Conservation (phyloP, 2,888 invertebrate genomes). For the Mythimna albipuncta region DNA sequence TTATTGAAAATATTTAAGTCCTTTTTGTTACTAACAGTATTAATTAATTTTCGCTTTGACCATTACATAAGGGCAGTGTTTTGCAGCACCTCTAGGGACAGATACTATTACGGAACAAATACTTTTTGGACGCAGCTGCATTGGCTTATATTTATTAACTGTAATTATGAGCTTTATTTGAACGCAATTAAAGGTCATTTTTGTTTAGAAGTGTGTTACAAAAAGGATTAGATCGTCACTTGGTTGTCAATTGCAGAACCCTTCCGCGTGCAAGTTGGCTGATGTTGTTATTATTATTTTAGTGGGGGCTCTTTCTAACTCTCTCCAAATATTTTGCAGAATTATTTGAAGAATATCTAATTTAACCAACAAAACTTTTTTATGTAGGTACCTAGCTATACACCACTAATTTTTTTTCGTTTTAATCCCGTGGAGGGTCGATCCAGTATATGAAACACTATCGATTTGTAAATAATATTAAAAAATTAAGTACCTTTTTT, state of each 20-base stretch:
- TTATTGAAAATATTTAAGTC: neutral
- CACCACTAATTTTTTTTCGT: too few relatives aligned
- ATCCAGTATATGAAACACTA: too few relatives aligned
- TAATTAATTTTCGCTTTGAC: neutral
- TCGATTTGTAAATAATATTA: too few relatives aligned
- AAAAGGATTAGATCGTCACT: conserved; percentile 51
- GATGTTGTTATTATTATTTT: conserved; percentile 19
- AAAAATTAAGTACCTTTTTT: too few relatives aligned
- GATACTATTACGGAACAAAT: conserved; percentile 47
- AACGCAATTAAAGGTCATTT: neutral
- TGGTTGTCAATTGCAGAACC: conserved; percentile 65
- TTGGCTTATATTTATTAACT: neutral
- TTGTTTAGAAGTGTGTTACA: neutral
- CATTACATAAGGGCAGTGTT: conserved; percentile 1
- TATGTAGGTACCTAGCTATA: too few relatives aligned
- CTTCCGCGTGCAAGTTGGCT: conserved; percentile 57
- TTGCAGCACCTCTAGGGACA: conserved; percentile 10
- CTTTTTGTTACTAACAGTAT: neutral
- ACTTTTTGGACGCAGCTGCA: conserved; percentile 42
- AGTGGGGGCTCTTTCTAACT: neutral
- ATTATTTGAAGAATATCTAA: neutral
- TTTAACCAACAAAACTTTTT: neutral
- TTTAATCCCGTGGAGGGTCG: too few relatives aligned
- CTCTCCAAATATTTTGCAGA: conserved; percentile 1
- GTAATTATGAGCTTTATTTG: neutral